phyloP scores from a whole-genome alignment of 2,797 vertebrate genomes.

The Coregonus sp. region DNA sequence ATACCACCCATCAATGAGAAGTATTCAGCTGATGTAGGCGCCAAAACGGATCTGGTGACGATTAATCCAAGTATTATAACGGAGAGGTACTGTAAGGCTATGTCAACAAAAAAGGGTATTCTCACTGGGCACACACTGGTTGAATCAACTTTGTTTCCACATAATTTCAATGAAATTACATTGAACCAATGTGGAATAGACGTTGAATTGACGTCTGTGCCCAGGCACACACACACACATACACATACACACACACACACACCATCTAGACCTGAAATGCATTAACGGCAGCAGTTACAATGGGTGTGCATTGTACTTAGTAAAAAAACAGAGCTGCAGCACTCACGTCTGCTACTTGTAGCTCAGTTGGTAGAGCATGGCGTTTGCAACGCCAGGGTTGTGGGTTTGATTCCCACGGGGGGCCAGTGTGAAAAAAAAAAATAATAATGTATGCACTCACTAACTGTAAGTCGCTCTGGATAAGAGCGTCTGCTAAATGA shows the following conservation, averaged over 20 bases:
- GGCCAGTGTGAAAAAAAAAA: no score
- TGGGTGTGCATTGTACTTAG: not conserved
- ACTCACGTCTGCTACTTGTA: not conserved
- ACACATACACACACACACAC: not conserved
- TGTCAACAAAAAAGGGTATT: not conserved
- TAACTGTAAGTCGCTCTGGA: no score
- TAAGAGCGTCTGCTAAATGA: no score
- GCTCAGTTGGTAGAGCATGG: no score
- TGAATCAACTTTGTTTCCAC: no score
- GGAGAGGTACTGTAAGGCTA: conserved; percentile 81
- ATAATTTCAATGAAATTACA: no score
- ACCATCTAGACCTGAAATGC: not conserved
- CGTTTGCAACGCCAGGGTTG: no score
- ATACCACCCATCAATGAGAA: conserved; percentile 93
- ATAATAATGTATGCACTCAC: no score
- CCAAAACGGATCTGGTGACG: conserved; percentile 95
- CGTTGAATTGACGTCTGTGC: no score
- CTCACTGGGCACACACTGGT: not conserved
- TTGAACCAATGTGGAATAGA: no score
- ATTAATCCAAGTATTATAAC: conserved; percentile 98
- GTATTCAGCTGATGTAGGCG: conserved; percentile 90
- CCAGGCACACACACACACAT: not conserved
- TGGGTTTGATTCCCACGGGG: no score
- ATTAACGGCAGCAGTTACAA: not conserved
- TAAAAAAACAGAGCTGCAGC: not conserved